Percentiles rank a stretch among this genome's conserved stretches.
Evolutionary conservation across 2,113 vertebrate species (phyloP).

Genomic region (Myanophis thanlyinensis): DNA sequence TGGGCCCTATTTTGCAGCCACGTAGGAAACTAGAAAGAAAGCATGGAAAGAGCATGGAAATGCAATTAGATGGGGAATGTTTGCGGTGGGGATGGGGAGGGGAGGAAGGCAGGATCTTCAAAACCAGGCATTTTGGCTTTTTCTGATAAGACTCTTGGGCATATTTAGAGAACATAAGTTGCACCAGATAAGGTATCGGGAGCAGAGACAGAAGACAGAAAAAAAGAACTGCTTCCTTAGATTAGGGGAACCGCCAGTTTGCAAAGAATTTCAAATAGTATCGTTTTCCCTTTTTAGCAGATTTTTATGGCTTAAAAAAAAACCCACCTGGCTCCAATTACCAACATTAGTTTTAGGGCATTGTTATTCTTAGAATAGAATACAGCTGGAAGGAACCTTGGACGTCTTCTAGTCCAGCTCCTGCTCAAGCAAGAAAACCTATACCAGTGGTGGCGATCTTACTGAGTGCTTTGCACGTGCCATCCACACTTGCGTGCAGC

Average conservation of each 20-base stretch:
- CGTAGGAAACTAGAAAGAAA: not conserved
- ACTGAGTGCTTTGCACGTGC: too few species aligned
- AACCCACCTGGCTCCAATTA: not conserved
- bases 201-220: not conserved
- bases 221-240: not conserved
- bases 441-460: too few species aligned
- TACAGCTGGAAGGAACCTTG: too few species aligned
- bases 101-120: not conserved
- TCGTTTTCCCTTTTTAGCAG: not conserved
- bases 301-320: not conserved
- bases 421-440: too few species aligned
- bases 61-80: not conserved
- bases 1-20: not conserved
- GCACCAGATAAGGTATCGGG: not conserved
- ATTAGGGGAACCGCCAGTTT: not conserved
- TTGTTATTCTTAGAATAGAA: not conserved
- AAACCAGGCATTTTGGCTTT: not conserved
- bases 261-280: not conserved
- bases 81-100: fast-evolving
- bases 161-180: not conserved
- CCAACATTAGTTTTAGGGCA: not conserved
- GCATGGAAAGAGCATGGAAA: not conserved
- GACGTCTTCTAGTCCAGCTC: too few species aligned
- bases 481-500: too few species aligned
- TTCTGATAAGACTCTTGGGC: not conserved